Conservation (phyloP, 2,113 vertebrate genomes). For the Cnemophilus loriae region DNA sequence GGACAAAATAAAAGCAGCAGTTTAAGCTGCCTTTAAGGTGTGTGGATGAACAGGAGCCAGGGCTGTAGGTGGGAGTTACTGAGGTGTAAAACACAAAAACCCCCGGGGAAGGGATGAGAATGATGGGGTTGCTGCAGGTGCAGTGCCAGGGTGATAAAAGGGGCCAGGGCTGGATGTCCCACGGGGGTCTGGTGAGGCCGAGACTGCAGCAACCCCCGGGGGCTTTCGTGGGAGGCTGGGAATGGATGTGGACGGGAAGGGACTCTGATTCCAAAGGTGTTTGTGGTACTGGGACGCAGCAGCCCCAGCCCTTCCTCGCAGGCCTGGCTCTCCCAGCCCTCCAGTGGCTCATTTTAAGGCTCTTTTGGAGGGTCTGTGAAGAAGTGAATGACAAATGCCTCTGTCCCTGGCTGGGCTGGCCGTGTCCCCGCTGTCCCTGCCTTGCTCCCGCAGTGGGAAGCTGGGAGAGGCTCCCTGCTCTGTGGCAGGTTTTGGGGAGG, state of each 20-base stretch:
- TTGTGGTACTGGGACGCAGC: neutral
- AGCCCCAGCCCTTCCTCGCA: neutral
- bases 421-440: neutral
- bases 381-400: neutral
- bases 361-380: neutral
- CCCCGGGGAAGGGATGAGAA: neutral
- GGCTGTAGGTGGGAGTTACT: neutral
- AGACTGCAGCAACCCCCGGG: accelerated
- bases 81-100: neutral
- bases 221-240: neutral
- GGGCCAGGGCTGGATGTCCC: neutral
- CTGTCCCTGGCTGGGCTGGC: neutral
- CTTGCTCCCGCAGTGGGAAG: neutral
- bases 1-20: neutral
- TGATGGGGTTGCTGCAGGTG: accelerated
- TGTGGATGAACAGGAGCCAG: neutral
- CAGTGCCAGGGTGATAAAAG: neutral
- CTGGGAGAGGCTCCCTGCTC: accelerated
- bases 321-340: neutral
- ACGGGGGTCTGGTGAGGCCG: neutral
- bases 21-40: neutral
- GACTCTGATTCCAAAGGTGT: too few species aligned
- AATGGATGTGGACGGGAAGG: neutral
- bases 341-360: accelerated
- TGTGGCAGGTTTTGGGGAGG: neutral